Base-by-base conservation (phyloP, 92 coral and sea anemone species). In the Palythoa heliodiscus region DNA sequence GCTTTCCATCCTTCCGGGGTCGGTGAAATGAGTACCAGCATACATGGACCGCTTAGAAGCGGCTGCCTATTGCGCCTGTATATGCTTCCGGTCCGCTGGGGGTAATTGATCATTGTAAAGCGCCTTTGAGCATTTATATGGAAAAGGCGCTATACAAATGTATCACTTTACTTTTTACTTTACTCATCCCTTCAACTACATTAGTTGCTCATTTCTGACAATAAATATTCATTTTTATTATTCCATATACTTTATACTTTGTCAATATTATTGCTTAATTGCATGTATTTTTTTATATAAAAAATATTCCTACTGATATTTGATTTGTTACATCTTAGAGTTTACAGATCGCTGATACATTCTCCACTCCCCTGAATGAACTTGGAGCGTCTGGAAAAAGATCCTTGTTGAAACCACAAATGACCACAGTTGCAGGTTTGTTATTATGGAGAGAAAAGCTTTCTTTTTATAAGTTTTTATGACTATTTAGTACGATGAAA, bases 371-470 rank as follows among this genome's bases (percentile, higher is more conserved):
- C 9, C n/a, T 22, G 37, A 66, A 12, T 15, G 40, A 68, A 40
- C 63, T 24, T 15, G 22, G 58, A 40, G 6, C 14, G 40, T 78
- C 72, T 17, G 22, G 50, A 19, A 47, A 58, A 25, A 63, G 83
- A 60, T 61, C 55, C 52, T 43, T 63, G 11, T 12, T 78, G 73
- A 43, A 78, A 22, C 83, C 83, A 63, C 71, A 9, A 12, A 78
- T 72, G 10, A 55, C 48, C 19, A 61, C 37, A 25, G 52, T 68
- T n/a, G 71, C 72, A 63, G 83, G 83, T 78, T 78, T 43, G 83
- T 78, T 63, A 17, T 43, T 5, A 43, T 43, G 50, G 9, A 55
- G 9, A 55, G 23, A 5, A 24, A 58, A 58, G 16, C 20, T 58
- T 58, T 14, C 64, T 4, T 43, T 43, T 43, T 43, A 5, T 19